Evolutionary conservation across 2,888 invertebrate species (phyloP), one percentile per base, ranked within the genome.

Genomic region (Yponomeuta cagnagella): DNA sequence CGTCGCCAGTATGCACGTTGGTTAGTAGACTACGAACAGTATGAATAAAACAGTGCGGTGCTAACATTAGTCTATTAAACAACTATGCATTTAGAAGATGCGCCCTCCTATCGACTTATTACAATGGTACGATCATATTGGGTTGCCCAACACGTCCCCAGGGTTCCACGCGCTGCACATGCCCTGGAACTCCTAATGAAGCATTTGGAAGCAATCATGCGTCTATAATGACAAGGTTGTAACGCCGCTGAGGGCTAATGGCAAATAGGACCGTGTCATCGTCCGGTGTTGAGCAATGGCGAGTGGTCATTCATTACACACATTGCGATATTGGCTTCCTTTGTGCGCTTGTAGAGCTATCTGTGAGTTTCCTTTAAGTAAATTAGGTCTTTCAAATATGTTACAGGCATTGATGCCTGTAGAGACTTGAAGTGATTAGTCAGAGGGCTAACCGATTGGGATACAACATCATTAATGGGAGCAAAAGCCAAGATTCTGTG

Each of bases 211-310:
- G n/a, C 68, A 23, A 68, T 68, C 48, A 68, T 68, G 68, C 68
- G 68, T 66, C 37, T 15, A 12, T 30, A 48, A 68, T 43, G 68
- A 68, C 68, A 68, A 68, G 65, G 65, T 65, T 65, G 33, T 65
- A 33, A 31, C 65, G 65, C 33, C 30, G 65, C 65, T 31, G 65
- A 58, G 12, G 52, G 52, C 52, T 58, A 58, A 58, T 58, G 52
- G 52, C 52, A 58, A 15, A 58, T 58, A 15, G 52, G 52, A 58
- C 52, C 2, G 12, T 58, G 52, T 58, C 52, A 58, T 58, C 52
- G 52, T 58, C 52, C 52, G 52, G 52, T 58, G 52, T 58, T 58
- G 52, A 58, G 52, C 15, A 58, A 58, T 58, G 52, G 12, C 15
- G 52, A 58, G 52, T 58, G 52, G 15, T 58, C 52, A 15, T 12